These are phyloP conservation scores for Barnardius zonarius DNA, from an alignment of 2,113 vertebrate species.

Conservation along the genomic window DNA sequence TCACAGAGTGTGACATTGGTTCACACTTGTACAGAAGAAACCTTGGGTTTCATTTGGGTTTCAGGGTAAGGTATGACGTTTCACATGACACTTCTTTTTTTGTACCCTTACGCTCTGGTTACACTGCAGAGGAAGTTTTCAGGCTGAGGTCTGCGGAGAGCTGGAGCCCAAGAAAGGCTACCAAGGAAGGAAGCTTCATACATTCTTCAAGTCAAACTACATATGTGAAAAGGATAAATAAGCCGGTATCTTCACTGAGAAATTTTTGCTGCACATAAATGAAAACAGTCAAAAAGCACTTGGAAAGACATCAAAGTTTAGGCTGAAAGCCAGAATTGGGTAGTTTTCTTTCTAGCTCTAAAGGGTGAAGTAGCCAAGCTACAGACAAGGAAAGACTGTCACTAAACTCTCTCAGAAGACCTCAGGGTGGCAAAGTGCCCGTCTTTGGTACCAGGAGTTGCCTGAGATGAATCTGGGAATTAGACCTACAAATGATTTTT, in stretches of 20 bases:
- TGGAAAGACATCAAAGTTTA: constrained; percentile 33
- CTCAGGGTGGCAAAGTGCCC: background rate
- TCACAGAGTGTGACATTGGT: background rate
- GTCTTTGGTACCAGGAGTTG: background rate
- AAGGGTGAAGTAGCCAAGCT: background rate
- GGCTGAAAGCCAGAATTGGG: background rate
- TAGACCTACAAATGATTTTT: background rate
- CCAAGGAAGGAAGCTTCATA: background rate
- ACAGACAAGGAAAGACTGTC: background rate
- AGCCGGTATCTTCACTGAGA: background rate
- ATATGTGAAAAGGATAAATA: background rate
- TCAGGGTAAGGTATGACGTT: background rate
- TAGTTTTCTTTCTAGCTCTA: background rate
- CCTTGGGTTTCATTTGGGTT: background rate
- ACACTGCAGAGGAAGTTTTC: background rate
- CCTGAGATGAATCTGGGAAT: background rate
- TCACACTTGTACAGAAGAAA: background rate
- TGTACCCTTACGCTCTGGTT: background rate
- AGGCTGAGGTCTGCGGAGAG: background rate
- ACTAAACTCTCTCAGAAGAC: background rate
- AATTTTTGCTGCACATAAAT: background rate
- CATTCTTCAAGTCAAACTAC: background rate
- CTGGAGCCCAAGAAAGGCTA: background rate
- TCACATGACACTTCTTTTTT: background rate
- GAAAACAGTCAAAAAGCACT: background rate